Conservation (phyloP, 2,888 invertebrate species). For the Apotomis capreana region DNA sequence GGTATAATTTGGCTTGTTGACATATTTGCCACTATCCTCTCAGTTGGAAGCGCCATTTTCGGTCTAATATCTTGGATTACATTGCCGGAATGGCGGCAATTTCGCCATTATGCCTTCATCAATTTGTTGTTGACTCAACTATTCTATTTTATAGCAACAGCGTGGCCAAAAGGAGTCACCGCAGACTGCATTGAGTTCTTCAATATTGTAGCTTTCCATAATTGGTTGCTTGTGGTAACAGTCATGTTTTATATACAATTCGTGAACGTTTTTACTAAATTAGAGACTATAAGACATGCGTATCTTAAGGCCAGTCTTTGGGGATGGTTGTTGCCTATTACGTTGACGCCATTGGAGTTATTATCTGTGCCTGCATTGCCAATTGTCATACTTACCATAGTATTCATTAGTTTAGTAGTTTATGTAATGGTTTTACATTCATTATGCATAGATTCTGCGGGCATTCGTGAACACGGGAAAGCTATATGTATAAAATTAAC, state of each 20-base stretch:
- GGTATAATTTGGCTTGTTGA: no score
- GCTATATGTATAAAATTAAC: slow-evolving; percentile 1
- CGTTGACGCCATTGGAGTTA: not conserved
- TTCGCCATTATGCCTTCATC: slow-evolving; percentile 1
- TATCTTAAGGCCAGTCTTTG: slow-evolving; percentile 1
- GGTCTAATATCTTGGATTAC: not conserved
- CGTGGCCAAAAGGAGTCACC: not conserved
- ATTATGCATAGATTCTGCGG: not conserved
- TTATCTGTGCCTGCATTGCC: no score
- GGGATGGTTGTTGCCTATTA: slow-evolving; percentile 8
- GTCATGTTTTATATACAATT: slow-evolving; percentile 17
- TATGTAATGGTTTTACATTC: slow-evolving; percentile 8
- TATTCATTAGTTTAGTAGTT: not conserved
- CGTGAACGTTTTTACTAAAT: not conserved
- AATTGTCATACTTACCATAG: not conserved
- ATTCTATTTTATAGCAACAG: not conserved
- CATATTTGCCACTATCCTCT: not conserved
- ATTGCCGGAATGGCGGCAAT: slow-evolving; percentile 1
- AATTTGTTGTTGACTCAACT: not conserved
- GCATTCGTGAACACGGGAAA: not conserved
- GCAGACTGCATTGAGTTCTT: not conserved
- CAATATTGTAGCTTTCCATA: not conserved
- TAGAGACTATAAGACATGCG: not conserved
- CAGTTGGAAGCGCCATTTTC: not conserved
- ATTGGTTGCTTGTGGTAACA: slow-evolving; percentile 12